phyloP scores from a whole-genome alignment of 2,113 vertebrate genomes.

The Galbula dea region DNA sequence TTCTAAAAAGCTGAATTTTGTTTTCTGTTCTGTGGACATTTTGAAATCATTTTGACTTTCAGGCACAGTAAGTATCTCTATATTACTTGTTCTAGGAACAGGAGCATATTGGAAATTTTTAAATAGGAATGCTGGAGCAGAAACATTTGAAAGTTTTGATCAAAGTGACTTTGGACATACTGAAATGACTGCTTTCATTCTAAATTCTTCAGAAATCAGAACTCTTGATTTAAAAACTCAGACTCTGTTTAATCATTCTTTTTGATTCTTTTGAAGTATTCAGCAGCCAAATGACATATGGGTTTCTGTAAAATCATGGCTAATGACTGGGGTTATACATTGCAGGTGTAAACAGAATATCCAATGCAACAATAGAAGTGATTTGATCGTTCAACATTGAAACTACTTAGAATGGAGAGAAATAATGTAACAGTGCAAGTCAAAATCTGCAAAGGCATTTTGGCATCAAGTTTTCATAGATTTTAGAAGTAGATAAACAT shows the following conservation, averaged over 20 bases:
- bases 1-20: neutral
- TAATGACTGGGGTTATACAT: neutral
- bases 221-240: neutral
- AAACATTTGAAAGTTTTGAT: neutral
- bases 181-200: neutral
- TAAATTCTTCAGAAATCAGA: neutral
- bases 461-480: neutral
- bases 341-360: neutral
- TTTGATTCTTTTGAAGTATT: neutral
- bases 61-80: neutral
- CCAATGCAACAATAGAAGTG: neutral
- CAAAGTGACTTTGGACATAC: neutral
- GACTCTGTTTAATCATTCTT: neutral
- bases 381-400: neutral
- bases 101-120: neutral
- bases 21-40: neutral
- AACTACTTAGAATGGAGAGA: neutral
- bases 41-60: neutral
- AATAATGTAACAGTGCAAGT: neutral
- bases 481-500: neutral
- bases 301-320: neutral
- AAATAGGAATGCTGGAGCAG: neutral
- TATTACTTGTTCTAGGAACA: neutral
- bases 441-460: neutral
- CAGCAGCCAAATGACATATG: neutral